phyloP scores from a whole-genome alignment of 2,888 invertebrate species.

The Drosophila affinis region DNA sequence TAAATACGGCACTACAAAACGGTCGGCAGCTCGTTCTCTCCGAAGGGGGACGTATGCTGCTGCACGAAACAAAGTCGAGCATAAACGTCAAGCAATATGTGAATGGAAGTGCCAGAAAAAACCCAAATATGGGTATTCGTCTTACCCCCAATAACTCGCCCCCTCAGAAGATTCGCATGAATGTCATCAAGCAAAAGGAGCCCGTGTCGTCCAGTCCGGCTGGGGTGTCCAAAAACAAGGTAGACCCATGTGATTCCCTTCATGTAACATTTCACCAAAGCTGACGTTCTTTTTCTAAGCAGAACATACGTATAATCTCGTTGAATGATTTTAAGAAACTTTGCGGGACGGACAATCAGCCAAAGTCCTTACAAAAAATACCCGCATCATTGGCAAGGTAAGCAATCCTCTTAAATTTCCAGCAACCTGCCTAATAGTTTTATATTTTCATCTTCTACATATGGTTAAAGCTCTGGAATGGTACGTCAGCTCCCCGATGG shows the following conservation, averaged over 20 bases:
- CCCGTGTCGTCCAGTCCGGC: slow-evolving; percentile 27
- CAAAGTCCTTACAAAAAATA: slow-evolving; percentile 80
- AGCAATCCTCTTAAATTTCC: background rate
- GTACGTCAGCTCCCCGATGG: slow-evolving; percentile 69
- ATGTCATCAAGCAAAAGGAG: slow-evolving; percentile 71
- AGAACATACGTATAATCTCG: slow-evolving; percentile 83
- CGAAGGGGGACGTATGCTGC: slow-evolving; percentile 91
- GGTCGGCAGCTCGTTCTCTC: slow-evolving; percentile 94
- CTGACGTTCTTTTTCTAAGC: background rate
- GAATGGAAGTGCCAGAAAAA: slow-evolving; percentile 52
- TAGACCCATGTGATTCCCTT: slow-evolving; percentile 4
- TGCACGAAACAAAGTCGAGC: slow-evolving; percentile 85
- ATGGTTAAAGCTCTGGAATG: slow-evolving; percentile 71
- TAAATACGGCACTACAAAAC: slow-evolving; percentile 92
- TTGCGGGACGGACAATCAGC: slow-evolving; percentile 72
- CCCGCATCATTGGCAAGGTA: slow-evolving; percentile 78
- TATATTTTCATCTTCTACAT: no score
- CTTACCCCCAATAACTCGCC: slow-evolving; percentile 39
- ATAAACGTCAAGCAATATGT: slow-evolving; percentile 47
- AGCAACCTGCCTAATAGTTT: background rate
- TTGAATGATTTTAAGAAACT: slow-evolving; percentile 83
- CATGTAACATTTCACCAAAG: background rate
- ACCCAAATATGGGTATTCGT: slow-evolving; percentile 38
- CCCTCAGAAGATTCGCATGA: slow-evolving; percentile 72
- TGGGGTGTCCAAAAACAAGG: slow-evolving; percentile 71